Conservation (phyloP, 2,797 vertebrate genomes). For the Myoxocephalus aenaeus region DNA sequence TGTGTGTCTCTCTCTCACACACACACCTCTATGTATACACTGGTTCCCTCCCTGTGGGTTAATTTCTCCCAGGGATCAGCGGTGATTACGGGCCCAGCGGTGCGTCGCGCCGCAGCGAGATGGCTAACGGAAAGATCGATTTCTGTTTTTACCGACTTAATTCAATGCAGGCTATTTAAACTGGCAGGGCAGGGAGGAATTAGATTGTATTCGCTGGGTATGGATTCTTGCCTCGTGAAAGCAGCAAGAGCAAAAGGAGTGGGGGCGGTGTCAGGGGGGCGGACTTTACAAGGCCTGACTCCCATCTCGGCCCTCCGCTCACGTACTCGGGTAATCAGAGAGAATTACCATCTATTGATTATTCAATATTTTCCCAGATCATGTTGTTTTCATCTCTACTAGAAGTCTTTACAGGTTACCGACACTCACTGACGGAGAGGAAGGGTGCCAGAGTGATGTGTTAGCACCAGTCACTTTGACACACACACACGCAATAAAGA, state of each 20-base stretch:
- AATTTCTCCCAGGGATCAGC: constrained; percentile 77
- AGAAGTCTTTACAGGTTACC: constrained; percentile 76
- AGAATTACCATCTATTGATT: constrained; percentile 80
- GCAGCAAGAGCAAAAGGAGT: constrained; percentile 63
- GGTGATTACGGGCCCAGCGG: constrained; percentile 78
- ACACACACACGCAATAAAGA: constrained; percentile 5
- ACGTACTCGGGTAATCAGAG: constrained; percentile 78
- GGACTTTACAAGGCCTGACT: constrained; percentile 75
- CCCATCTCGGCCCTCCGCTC: constrained; percentile 74
- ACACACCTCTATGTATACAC: constrained; percentile 13
- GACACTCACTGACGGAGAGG: constrained; percentile 53
- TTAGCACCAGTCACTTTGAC: constrained; percentile 21
- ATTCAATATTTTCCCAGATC: constrained; percentile 80
- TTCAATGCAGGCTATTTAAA: constrained; percentile 86
- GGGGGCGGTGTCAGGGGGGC: constrained; percentile 19
- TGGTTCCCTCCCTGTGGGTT: constrained; percentile 51
- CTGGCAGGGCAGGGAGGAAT: constrained; percentile 82
- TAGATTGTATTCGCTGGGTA: constrained; percentile 84
- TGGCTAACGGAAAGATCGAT: constrained; percentile 83
- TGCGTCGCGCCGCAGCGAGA: constrained; percentile 73
- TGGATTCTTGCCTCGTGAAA: constrained; percentile 81
- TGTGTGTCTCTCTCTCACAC: background rate
- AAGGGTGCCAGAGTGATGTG: constrained; percentile 3
- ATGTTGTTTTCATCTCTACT: constrained; percentile 78
- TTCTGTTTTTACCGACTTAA: constrained; percentile 85